Evolutionary conservation across 1,140 invertebrate genomes (phyloP).

Genomic region (Ceratina australensis): DNA sequence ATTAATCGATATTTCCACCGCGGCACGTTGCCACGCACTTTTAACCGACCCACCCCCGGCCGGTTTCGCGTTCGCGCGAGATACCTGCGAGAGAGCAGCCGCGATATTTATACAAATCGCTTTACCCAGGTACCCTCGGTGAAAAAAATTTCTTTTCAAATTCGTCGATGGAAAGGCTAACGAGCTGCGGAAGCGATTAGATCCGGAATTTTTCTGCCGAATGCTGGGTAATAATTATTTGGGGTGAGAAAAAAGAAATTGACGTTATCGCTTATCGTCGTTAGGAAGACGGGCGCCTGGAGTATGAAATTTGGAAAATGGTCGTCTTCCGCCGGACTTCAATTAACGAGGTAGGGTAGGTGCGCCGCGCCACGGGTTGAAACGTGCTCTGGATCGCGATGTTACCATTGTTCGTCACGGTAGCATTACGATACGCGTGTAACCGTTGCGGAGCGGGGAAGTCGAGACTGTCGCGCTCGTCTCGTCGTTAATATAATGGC

Average conservation of each 20-base stretch:
- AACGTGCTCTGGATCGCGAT: constrained; percentile 75
- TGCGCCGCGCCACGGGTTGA: constrained; percentile 60
- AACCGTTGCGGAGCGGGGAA: constrained; percentile 56
- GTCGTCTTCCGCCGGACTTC: constrained; percentile 57
- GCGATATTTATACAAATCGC: no score
- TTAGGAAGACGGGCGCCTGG: constrained; percentile 38
- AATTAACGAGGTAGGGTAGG: constrained; percentile 55
- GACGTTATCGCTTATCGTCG: constrained; percentile 8
- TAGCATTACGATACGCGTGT: constrained; percentile 65
- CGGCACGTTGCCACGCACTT: constrained; percentile 63
- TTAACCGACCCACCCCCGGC: constrained; percentile 68
- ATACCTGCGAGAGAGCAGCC: background rate
- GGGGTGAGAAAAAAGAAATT: constrained; percentile 3
- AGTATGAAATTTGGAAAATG: constrained; percentile 59
- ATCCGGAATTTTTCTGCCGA: background rate
- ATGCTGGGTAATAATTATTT: constrained; percentile 8
- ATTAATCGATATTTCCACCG: constrained; percentile 74
- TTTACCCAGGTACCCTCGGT: no score
- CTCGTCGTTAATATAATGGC: constrained; percentile 77
- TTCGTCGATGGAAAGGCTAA: background rate
- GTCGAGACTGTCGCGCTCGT: constrained; percentile 60
- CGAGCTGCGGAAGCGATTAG: background rate
- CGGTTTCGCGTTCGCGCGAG: background rate
- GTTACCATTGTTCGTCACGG: constrained; percentile 67
- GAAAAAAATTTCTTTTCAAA: no score